Evolutionary conservation across 2,113 vertebrate species (phyloP), one percentile per base, ranked within the genome.

Genomic region (Phylloscopus whistleri): DNA sequence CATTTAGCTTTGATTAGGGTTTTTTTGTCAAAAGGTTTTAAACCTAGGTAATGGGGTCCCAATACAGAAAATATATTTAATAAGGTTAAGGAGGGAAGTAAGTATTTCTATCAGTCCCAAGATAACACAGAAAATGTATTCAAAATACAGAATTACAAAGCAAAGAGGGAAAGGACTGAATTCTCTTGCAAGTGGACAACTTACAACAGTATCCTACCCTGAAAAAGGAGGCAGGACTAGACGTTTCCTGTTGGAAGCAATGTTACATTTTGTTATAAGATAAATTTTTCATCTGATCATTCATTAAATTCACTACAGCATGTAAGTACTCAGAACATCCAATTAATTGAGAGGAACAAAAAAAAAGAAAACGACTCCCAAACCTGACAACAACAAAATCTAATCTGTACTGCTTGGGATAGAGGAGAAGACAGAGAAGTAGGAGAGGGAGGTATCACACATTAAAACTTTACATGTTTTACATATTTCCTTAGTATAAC

Each of bases 271-370:
- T 94, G 46, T 78, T 95, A 55, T 70, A 10, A 87, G 22, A 41
- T 14, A 82, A 44, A 84, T 76, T 43, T 43, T 88, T 95, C 16
- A 16, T 85, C 79, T 89, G 83, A 89, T 80, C 83, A 66, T 93
- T 91, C 64, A 94, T 31, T 89, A 46, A 30, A 87, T 56, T 66
- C 31, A 69, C 44, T 86, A 74, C 13, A 90, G 78, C 16, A 93
- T 3, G 5, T 5, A 14, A 89, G 24, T 87, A 46, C 37, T 89
- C 69, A 51, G 39, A 91, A 84, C 49, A 89, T 75, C 33, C 89
- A 93, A 52, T 81, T 73, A 90, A 83, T 92, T 87, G 87, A 33
- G 66, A 95, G 17, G 27, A 77, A 37, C 52, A 90, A 83, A 52
- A 82, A 74, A 20, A 12, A 49, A 16, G 26, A 27, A 12, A 20